Base-by-base conservation (phyloP, 2,888 invertebrate species). In the Acleris literana region DNA sequence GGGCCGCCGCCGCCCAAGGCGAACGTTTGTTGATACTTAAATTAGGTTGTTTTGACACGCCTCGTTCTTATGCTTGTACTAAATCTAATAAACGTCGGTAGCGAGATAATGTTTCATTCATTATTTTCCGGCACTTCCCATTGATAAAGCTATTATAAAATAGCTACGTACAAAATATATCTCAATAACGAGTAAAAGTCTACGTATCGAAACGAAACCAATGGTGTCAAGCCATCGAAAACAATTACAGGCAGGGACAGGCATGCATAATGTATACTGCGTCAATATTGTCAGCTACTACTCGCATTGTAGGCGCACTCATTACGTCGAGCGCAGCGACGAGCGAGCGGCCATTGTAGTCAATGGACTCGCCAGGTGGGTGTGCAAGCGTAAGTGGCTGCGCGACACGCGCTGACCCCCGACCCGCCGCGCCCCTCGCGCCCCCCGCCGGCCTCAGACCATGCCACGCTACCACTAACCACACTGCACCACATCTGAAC, bases 11-110 rank as follows among this genome's bases (percentile, higher is more conserved):
- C 92, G 91, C 92, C 92, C 91, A 90, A 83, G 90, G 90, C 89
- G 91, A 91, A 77, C 90, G 90, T 91, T 92, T 92, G 92, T 92
- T 92, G 90, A 92, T 92, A 92, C 92, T 92, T 92, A 92, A 92
- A 92, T 92, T 92, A 90, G 91, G 87, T 88, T 91, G 90, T 90
- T 92, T 90, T 92, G 92, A 92, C 92, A 91, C 90, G 91, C 88
- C 90, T 90, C 85, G 90, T 88, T 90, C 90, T 89, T 87, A 88
- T 90, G 90, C 89, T 91, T 88, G 86, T 87, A 89, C 86, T 91
- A 90, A 91, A 92, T 92, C 89, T 91, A 91, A 92, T 91, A 90
- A 91, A 90, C 82, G 88, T 91, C 90, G 80, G 83, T 82, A 82
- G 84, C 80, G 76, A 80, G 85, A 82, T 81, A 81, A 82, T 77